Base-by-base conservation (phyloP, 1,140 invertebrate genomes). In the Ditylenchus dipsaci region DNA sequence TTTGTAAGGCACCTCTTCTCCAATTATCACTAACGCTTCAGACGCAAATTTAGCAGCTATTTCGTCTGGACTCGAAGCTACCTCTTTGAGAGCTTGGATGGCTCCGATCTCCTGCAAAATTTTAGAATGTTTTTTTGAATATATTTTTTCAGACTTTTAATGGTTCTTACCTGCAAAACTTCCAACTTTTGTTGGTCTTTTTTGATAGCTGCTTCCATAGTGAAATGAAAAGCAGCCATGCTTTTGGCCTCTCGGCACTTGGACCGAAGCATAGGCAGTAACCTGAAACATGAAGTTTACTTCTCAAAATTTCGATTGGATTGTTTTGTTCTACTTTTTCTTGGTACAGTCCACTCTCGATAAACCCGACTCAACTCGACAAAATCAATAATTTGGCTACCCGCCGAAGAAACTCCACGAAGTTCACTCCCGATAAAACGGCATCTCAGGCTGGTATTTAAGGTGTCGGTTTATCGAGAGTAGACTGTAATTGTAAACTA, bases 151-250 rank as follows among this genome's bases (percentile, higher is more conserved):
- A 65, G 56, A 33, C 23, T 43, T 63, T 3, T 33, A 53, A 26
- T 42, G 61, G n/a, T 26, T 11, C 30, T 71, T 56, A 78, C 77
- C 72, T 79, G 67, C 47, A 82, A 75, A 78, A 87, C 85, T 68
- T 92, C 90, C 0, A 92, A 91, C 70, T 95, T 93, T 15, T 92
- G 91, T 84, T 97, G 95, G 75, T 92, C 90, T 76, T 94, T 90
- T 81, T 97, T 97, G 43, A 98, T 97, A 13, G 91, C 91, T 1
- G 95, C 95, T 84, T 98, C 95, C 92, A 98, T 96, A 78, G 93
- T 96, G 83, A 99, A 98, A 83, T 98, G 95, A 84, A 98, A 99
- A 29, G 95, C 93, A 0, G 95, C 95, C 63, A 98, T 84, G 81
- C 95, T 95, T 72, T 93, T 88, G 0, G 95, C 94, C 84, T 97